phyloP scores from a whole-genome alignment of 2,113 vertebrate species.

The Amazona guildingii region DNA sequence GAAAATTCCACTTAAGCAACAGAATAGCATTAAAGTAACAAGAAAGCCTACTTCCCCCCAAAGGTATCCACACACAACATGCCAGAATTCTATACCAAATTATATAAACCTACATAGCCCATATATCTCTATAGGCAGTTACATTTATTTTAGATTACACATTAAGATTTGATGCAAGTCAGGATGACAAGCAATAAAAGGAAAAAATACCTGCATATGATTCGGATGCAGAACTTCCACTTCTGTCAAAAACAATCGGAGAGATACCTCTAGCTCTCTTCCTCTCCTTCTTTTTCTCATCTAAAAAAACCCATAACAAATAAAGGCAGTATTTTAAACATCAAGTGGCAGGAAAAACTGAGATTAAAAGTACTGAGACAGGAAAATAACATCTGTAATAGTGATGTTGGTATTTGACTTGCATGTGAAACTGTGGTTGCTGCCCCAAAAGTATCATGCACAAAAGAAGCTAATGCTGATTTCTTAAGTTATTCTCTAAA shows the following conservation, averaged over 20 bases:
- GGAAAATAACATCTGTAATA: background rate
- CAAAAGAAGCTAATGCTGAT: background rate
- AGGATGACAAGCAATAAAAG: constrained; percentile 20
- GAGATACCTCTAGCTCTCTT: constrained; percentile 91
- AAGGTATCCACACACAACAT: constrained; percentile 78
- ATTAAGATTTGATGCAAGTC: constrained; percentile 26
- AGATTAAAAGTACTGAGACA: background rate
- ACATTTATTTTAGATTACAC: constrained; percentile 34
- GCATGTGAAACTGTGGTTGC: background rate
- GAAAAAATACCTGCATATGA: constrained; percentile 85
- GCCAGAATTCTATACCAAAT: constrained; percentile 75
- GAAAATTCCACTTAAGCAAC: constrained; percentile 82
- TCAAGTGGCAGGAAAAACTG: background rate
- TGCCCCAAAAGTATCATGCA: background rate
- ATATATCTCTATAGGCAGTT: constrained; percentile 35
- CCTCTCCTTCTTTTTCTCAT: constrained; percentile 87
- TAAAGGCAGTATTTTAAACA: background rate
- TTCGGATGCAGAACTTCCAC: constrained; percentile 90
- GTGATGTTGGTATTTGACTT: background rate
- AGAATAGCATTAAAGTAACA: constrained; percentile 79
- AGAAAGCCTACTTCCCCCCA: constrained; percentile 73
- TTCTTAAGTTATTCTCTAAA: background rate
- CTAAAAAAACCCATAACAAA: constrained; percentile 55
- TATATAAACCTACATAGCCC: constrained; percentile 62
- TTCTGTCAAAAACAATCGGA: constrained; percentile 91